Percentiles rank a stretch among this genome's conserved stretches.
phyloP scores from a whole-genome alignment of 2,888 invertebrate species.

The Orthonychiurus folsomi region DNA sequence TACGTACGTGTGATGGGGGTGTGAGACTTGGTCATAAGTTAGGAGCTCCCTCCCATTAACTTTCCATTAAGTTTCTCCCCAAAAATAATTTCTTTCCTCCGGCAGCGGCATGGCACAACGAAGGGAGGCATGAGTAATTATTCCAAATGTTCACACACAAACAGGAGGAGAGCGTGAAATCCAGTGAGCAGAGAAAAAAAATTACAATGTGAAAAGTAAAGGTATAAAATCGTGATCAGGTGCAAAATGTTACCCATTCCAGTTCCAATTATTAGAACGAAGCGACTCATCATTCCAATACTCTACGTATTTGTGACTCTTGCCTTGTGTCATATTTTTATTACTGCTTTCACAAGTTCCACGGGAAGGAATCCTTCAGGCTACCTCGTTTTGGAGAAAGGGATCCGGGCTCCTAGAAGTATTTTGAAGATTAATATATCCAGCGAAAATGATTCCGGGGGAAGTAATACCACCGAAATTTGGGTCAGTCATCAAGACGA shows the following conservation, averaged over 20 bases:
- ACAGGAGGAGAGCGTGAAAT: not conserved
- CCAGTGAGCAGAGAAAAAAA: not conserved
- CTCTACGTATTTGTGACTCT: slow-evolving; percentile 31
- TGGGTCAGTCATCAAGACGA: slow-evolving; percentile 31
- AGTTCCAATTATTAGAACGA: slow-evolving; percentile 35
- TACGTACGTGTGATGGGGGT: not conserved
- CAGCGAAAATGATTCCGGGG: slow-evolving; percentile 23
- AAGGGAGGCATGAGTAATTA: too few relatives aligned
- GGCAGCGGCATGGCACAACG: not conserved
- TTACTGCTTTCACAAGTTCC: slow-evolving; percentile 31
- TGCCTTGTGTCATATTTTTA: slow-evolving; percentile 32
- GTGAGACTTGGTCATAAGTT: too few relatives aligned
- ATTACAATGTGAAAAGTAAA: too few relatives aligned
- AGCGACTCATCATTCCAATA: slow-evolving; percentile 27
- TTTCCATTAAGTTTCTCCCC: not conserved
- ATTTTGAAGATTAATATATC: not conserved
- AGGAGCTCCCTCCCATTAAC: not conserved
- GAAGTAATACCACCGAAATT: slow-evolving; percentile 40
- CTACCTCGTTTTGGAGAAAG: too few relatives aligned
- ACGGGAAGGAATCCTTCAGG: too few relatives aligned
- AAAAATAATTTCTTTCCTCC: not conserved
- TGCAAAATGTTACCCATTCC: slow-evolving; percentile 37
- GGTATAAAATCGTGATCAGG: too few relatives aligned
- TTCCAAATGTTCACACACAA: too few relatives aligned
- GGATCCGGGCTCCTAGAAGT: not conserved